These are phyloP conservation scores for Maconellicoccus hirsutus DNA, from an alignment of 1,140 invertebrate species.

Conservation along the genomic window DNA sequence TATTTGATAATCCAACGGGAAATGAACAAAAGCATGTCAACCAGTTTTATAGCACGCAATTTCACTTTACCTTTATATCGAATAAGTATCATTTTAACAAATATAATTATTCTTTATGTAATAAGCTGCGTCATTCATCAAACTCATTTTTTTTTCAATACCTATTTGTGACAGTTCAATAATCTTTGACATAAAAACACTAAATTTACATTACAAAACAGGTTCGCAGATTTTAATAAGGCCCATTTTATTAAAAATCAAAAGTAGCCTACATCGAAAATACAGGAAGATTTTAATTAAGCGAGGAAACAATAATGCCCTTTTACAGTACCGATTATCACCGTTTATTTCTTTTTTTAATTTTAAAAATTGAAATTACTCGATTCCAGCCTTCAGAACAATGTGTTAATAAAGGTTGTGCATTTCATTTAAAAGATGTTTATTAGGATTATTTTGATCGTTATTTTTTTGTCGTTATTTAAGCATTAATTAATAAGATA, in stretches of 20 bases:
- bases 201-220: neutral
- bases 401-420: no score
- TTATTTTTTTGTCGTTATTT: no score
- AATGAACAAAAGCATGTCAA: neutral
- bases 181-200: no score
- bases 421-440: no score
- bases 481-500: no score
- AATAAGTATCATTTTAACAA: neutral
- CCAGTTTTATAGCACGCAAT: neutral
- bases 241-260: neutral
- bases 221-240: neutral
- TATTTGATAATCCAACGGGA: neutral
- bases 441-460: no score
- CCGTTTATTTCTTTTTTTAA: neutral
- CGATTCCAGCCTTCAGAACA: no score
- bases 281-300: no score
- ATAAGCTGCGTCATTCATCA: neutral
- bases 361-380: no score
- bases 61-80: neutral
- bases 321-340: neutral
- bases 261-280: no score
- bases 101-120: conserved; percentile 5
- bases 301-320: neutral
- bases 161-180: neutral
- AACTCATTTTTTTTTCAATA: neutral